phyloP scores from a whole-genome alignment of 2,797 vertebrate species.

The Enteromius thamalakanensis region DNA sequence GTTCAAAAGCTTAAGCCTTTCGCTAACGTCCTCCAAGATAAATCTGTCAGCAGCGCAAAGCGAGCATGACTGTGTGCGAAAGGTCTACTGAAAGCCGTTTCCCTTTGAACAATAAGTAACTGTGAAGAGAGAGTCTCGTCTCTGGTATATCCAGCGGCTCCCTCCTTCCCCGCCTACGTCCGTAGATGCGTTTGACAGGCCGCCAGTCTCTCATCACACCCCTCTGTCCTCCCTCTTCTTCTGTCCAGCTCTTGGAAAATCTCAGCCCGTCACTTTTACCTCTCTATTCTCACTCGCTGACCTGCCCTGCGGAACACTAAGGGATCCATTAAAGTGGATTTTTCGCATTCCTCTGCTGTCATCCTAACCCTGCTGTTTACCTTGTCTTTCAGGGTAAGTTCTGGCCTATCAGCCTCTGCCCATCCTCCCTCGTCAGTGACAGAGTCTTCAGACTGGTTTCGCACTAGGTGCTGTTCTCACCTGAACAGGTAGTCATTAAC shows the following conservation, averaged over 20 bases:
- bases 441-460: constrained; percentile 71
- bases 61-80: constrained; percentile 36
- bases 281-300: constrained; percentile 59
- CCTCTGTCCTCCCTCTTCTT: constrained; percentile 4
- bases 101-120: constrained; percentile 47
- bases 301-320: constrained; percentile 71
- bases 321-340: constrained; percentile 80
- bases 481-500: constrained; percentile 72
- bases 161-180: not conserved
- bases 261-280: constrained; percentile 29
- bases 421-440: constrained; percentile 64
- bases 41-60: constrained; percentile 49
- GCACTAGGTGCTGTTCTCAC: constrained; percentile 67
- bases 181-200: constrained; percentile 5
- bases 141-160: not conserved
- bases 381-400: constrained; percentile 78
- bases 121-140: constrained; percentile 19
- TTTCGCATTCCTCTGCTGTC: constrained; percentile 81
- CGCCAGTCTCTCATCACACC: constrained; percentile 33
- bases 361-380: constrained; percentile 86
- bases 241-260: constrained; percentile 20
- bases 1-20: constrained; percentile 50
- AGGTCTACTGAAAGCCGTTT: constrained; percentile 42
- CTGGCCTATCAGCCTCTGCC: constrained; percentile 65
- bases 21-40: constrained; percentile 47